These are phyloP conservation scores for Toxotes lorentzi DNA, from an alignment of 2,797 vertebrate genomes.

Conservation along the genomic window DNA sequence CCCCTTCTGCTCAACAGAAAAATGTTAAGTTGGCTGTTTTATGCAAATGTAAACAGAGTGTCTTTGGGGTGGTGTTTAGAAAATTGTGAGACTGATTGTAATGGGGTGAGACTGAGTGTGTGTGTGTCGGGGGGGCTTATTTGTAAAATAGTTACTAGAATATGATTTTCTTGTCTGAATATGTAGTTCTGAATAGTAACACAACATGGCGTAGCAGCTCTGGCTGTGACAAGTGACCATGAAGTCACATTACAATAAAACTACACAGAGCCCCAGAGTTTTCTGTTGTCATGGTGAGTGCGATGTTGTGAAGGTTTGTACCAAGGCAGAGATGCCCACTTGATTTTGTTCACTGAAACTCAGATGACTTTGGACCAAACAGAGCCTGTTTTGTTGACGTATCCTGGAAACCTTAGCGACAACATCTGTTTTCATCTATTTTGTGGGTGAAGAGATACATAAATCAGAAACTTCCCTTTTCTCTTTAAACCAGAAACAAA, in stretches of 20 bases:
- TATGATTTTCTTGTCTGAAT: neutral
- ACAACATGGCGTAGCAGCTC: constrained; percentile 5
- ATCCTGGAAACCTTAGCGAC: too few relatives aligned
- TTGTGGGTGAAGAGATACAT: too few relatives aligned
- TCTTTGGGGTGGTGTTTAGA: constrained; percentile 25
- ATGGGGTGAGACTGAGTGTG: neutral
- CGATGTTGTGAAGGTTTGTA: too few relatives aligned
- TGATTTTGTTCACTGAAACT: too few relatives aligned
- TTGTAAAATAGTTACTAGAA: neutral
- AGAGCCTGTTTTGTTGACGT: too few relatives aligned
- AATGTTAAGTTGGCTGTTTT: constrained; percentile 27
- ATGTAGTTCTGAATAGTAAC: neutral
- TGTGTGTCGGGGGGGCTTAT: constrained; percentile 10
- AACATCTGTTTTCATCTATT: too few relatives aligned
- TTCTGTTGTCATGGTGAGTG: too few relatives aligned
- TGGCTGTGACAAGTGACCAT: constrained; percentile 4
- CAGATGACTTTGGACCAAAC: too few relatives aligned
- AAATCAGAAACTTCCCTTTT: neutral
- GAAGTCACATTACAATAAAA: constrained; percentile 1
- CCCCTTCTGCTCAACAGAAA: neutral
- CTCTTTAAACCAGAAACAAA: neutral
- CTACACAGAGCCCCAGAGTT: neutral
- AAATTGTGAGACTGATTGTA: constrained; percentile 6
- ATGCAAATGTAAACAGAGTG: constrained; percentile 34
- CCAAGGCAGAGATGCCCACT: too few relatives aligned